A percentile compares a stretch with the other conserved stretches of the same genome.
phyloP scores from a whole-genome alignment of 2,888 invertebrate genomes.

The Pyrgus malvae region DNA sequence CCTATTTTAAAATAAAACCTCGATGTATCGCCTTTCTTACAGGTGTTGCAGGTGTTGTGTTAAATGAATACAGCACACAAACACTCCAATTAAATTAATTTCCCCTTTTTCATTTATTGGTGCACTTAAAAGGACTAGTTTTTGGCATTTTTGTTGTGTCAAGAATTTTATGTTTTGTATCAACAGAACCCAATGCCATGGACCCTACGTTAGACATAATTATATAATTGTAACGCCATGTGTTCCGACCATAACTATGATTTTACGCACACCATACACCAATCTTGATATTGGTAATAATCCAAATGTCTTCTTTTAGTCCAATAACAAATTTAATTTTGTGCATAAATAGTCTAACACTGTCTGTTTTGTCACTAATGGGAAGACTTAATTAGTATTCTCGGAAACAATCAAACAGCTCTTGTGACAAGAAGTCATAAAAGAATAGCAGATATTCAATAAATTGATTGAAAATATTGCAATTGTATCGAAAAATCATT shows the following conservation, averaged over 20 bases:
- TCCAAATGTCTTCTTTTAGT: background rate
- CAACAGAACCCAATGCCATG: too few species aligned
- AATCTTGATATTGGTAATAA: background rate
- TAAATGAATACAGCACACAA: constrained; percentile 35
- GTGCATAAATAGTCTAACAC: constrained; percentile 2
- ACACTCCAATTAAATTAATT: constrained; percentile 36
- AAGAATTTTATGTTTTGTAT: too few species aligned
- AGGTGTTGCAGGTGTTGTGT: too few species aligned
- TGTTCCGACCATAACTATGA: too few species aligned
- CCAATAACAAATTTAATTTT: background rate
- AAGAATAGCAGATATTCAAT: background rate
- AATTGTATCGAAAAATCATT: too few species aligned
- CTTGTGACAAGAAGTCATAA: background rate
- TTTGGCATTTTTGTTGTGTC: too few species aligned
- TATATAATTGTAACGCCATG: too few species aligned
- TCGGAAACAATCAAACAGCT: background rate
- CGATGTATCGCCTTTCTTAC: background rate
- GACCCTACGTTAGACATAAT: too few species aligned
- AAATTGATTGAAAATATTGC: background rate
- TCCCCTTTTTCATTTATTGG: background rate
- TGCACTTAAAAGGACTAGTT: too few species aligned
- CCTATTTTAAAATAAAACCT: constrained; percentile 22
- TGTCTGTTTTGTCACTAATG: constrained; percentile 29
- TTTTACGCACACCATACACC: constrained; percentile 29
- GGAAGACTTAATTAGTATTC: constrained; percentile 40